These are phyloP conservation scores for Nycticorax nycticorax DNA, from an alignment of 2,113 vertebrate genomes.

Conservation along the genomic window DNA sequence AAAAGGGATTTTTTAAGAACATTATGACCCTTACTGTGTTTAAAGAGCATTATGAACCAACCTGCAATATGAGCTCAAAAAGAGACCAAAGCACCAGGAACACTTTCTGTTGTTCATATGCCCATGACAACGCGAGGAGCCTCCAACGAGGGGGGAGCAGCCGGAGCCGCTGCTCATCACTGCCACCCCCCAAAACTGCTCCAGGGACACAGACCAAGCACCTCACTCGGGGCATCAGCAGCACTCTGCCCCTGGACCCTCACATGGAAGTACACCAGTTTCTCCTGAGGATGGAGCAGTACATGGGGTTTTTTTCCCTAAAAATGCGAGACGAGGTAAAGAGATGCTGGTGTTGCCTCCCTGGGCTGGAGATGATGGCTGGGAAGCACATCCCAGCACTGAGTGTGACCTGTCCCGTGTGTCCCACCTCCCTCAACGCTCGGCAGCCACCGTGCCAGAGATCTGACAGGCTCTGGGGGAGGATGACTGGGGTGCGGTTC, in stretches of 20 bases:
- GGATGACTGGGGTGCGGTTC: not conserved
- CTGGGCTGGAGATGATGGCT: fast-evolving
- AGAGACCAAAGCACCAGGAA: not conserved
- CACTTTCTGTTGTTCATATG: not conserved
- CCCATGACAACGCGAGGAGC: fast-evolving
- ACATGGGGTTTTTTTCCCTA: fast-evolving
- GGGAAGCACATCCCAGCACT: not conserved
- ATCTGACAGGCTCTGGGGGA: not conserved
- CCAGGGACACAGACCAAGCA: not conserved
- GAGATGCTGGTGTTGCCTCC: not conserved
- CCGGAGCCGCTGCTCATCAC: not conserved
- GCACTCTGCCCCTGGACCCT: not conserved
- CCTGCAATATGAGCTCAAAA: not conserved
- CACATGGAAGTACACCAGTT: not conserved
- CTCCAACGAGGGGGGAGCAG: not conserved
- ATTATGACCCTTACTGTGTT: not conserved
- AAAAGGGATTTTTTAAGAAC: not conserved
- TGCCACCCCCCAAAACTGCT: not conserved
- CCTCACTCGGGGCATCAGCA: not conserved
- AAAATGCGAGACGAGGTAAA: fast-evolving
- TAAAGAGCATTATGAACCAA: not conserved
- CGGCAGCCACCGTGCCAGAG: not conserved
- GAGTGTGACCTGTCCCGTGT: not conserved
- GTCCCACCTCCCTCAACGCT: not conserved
- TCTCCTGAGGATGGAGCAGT: not conserved